phyloP scores from a whole-genome alignment of 2,797 vertebrate genomes.

The Nannoperca obscura region DNA sequence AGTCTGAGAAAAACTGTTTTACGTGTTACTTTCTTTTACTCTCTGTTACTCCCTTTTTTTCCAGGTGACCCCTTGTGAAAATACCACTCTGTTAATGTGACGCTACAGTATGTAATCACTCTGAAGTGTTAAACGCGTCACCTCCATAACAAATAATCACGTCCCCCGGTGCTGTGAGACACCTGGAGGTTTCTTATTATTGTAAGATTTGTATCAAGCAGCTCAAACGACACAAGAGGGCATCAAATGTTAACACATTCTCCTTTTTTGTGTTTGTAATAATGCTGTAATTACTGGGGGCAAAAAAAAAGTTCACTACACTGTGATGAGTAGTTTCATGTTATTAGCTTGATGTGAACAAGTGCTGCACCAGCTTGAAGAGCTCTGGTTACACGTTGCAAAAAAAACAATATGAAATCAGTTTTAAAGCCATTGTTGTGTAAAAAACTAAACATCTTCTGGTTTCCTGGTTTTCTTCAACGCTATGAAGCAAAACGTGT shows the following conservation, averaged over 20 bases:
- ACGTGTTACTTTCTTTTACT: not conserved
- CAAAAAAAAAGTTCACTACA: not conserved
- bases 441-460: not conserved
- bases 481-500: conserved; percentile 25
- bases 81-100: conserved; percentile 21
- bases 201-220: not conserved
- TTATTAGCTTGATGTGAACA: conserved; percentile 46
- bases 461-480: not conserved
- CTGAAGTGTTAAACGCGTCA: conserved; percentile 17
- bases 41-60: not conserved
- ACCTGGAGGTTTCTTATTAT: not conserved
- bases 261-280: conserved; percentile 29
- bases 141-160: not conserved
- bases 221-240: not conserved
- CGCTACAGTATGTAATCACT: conserved; percentile 26
- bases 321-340: conserved; percentile 25
- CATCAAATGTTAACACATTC: not conserved
- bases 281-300: conserved; percentile 23
- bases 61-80: conserved; percentile 22
- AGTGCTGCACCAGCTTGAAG: conserved; percentile 38
- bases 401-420: not conserved
- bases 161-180: conserved; percentile 7
- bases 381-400: conserved; percentile 40
- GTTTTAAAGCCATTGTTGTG: not conserved
- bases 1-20: conserved; percentile 4